Evolutionary conservation across 1,140 invertebrate species (phyloP).

Genomic region (Drosophila kepulauana): DNA sequence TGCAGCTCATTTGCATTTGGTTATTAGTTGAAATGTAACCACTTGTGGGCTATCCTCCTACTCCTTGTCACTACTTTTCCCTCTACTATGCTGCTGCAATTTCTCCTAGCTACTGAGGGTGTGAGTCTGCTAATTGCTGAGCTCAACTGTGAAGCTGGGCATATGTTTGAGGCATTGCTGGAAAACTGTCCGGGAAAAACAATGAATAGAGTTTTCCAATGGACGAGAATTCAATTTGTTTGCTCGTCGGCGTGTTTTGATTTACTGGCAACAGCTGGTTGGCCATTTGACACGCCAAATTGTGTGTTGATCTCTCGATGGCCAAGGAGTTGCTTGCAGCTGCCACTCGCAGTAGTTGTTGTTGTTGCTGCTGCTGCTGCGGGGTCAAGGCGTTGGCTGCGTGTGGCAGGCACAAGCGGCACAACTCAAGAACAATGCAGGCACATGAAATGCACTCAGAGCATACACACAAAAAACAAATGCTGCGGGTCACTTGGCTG

Average conservation of each 20-base stretch:
- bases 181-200: conserved; percentile 26
- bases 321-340: conserved; percentile 62
- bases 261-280: conserved; percentile 73
- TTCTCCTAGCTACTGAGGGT: conserved; percentile 39
- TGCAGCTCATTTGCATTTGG: conserved; percentile 64
- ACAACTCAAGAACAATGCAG: conserved; percentile 52
- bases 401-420: conserved; percentile 76
- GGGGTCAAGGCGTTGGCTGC: conserved; percentile 68
- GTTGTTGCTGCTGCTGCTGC: conserved; percentile 33
- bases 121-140: conserved; percentile 62
- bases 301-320: conserved; percentile 59
- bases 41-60: conserved; percentile 38
- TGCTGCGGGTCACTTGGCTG: conserved; percentile 63
- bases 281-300: conserved; percentile 65
- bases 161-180: conserved; percentile 48
- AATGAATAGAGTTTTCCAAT: conserved; percentile 50
- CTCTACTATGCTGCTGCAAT: too few species aligned
- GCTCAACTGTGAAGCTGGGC: conserved; percentile 76
- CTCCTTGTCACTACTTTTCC: neutral
- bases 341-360: conserved; percentile 26
- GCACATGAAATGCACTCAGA: conserved; percentile 28
- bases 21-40: conserved; percentile 37
- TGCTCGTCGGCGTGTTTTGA: conserved; percentile 63
- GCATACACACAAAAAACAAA: conserved; percentile 35
- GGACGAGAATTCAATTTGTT: conserved; percentile 59